phyloP scores from a whole-genome alignment of 1,140 invertebrate genomes.

The Plectrocnemia conspersa region DNA sequence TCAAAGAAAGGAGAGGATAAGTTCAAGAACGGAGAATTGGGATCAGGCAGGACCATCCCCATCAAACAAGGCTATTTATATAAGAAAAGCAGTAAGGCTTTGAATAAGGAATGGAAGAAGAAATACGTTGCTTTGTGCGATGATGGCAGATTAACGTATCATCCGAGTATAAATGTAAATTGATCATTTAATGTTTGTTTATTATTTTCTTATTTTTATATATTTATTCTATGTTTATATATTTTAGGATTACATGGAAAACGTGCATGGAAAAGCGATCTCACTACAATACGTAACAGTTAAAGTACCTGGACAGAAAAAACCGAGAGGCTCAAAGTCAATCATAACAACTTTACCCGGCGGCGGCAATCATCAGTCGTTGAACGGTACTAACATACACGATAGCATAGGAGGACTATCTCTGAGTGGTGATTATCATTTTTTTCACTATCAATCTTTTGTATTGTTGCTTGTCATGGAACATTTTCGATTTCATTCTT shows the following conservation, averaged over 20 bases:
- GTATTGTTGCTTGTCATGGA: slow-evolving; percentile 1
- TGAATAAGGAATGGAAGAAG: slow-evolving; percentile 99
- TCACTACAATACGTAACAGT: slow-evolving; percentile 94
- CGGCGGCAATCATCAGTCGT: slow-evolving; percentile 47
- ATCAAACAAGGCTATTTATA: slow-evolving; percentile 96
- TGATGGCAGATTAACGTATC: slow-evolving; percentile 91
- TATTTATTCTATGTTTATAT: slow-evolving; percentile 14
- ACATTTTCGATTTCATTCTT: not conserved
- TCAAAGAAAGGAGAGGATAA: slow-evolving; percentile 85
- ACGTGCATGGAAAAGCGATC: slow-evolving; percentile 95
- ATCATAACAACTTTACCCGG: slow-evolving; percentile 62
- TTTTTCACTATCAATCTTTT: slow-evolving; percentile 15
- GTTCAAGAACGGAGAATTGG: slow-evolving; percentile 78
- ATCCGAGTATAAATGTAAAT: slow-evolving; percentile 88
- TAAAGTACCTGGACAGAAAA: slow-evolving; percentile 93
- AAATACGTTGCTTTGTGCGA: slow-evolving; percentile 96
- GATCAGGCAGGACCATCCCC: slow-evolving; percentile 91
- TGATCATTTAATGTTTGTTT: slow-evolving; percentile 10
- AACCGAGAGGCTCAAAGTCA: slow-evolving; percentile 83
- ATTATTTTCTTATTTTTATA: slow-evolving; percentile 13
- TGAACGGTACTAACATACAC: slow-evolving; percentile 52
- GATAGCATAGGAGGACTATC: slow-evolving; percentile 62
- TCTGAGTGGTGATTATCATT: slow-evolving; percentile 42
- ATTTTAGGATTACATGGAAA: slow-evolving; percentile 93
- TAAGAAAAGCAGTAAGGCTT: slow-evolving; percentile 90